Conservation (phyloP, 2,113 vertebrate genomes). For the Apodemus speciosus region DNA sequence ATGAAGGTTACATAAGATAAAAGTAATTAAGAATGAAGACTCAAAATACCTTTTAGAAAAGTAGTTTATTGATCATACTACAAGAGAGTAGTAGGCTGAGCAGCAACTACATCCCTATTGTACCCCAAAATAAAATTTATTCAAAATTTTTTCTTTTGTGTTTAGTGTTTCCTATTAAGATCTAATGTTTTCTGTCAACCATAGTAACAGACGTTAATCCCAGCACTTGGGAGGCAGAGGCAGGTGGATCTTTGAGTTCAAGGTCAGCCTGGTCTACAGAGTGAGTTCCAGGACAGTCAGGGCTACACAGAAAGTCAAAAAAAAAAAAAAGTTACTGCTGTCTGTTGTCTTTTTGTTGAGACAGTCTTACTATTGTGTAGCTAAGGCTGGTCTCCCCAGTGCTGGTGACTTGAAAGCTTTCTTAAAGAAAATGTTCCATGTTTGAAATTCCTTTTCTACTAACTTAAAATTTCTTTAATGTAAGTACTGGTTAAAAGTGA, state of each 20-base stretch:
- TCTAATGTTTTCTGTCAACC: neutral
- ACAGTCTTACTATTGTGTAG: neutral
- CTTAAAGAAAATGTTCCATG: slow-evolving; percentile 45
- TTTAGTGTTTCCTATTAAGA: slow-evolving; percentile 39
- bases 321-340: slow-evolving; percentile 8
- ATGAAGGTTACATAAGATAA: slow-evolving; percentile 55
- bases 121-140: slow-evolving; percentile 29
- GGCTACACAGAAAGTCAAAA: neutral
- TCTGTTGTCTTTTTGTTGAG: slow-evolving; percentile 4
- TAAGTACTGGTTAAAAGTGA: slow-evolving; percentile 47
- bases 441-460: slow-evolving; percentile 38
- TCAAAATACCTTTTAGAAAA: neutral
- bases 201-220: neutral
- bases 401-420: neutral
- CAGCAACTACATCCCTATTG: neutral
- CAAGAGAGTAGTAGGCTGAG: neutral
- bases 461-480: neutral
- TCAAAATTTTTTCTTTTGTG: slow-evolving; percentile 49
- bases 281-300: neutral
- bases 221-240: neutral
- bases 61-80: neutral
- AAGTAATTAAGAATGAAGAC: slow-evolving; percentile 52
- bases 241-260: neutral
- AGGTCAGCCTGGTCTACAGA: neutral
- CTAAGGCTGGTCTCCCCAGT: neutral